Base-by-base conservation (phyloP, 2,888 invertebrate species). In the Meganola albula region DNA sequence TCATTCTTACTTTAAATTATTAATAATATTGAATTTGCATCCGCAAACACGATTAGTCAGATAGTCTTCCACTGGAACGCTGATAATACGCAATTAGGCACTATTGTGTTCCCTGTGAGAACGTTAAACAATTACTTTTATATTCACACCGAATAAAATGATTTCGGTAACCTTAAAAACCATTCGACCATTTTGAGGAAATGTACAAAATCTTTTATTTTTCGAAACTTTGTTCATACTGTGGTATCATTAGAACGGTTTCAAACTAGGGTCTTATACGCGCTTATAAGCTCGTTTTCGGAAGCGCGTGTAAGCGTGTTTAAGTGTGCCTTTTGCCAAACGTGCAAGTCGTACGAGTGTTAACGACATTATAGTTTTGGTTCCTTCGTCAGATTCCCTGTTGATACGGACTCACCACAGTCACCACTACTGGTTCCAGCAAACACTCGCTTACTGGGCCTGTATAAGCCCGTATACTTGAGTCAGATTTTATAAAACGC, bases 101-200 rank as follows among this genome's bases (percentile, higher is more conserved):
- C 43, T 25, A 47, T 47, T 45, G 34, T 43, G 16, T 39, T 27
- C 12, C 18, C 23, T 34, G 31, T 43, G 48, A 27, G 48, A 38
- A 47, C 24, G n/a, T 24, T 27, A 30, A 13, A 10, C 3, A n/a
- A 13, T 11, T 21, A 6, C 20, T 29, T 33, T 27, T 12, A 11
- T 27, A 18, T 30, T 11, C 6, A 27, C 12, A 20, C 14, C 10
- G n/a, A 33, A 27, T 40, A 21, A 48, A 37, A 31, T 25, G 31
- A 25, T 31, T 29, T 36, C 11, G 11, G 22, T 41, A 44, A 44
- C 47, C 47, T 44, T 37, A 20, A 44, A 48, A 48, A 16, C 12
- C 32, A 32, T 27, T 40, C 49, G 24, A 34, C 34, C 37, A 34
- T 28, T 32, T 44, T 44, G 10, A 27, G 22, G 30, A 34, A 44